Evolutionary conservation across 1,140 invertebrate genomes (phyloP), one percentile per base, ranked within the genome.

Genomic region (Panulirus ornatus): DNA sequence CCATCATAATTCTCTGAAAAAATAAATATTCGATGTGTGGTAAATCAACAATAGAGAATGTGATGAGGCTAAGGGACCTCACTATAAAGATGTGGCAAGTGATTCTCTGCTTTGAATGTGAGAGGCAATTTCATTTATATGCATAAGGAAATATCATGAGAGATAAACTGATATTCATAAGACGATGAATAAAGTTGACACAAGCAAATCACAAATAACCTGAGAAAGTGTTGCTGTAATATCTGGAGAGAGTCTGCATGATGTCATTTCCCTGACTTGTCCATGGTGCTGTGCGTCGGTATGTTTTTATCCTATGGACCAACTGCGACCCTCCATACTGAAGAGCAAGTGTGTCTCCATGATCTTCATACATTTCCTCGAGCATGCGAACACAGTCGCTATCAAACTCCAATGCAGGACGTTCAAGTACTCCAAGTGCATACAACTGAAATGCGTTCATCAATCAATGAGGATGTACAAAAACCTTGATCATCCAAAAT

Each of bases 281-380:
- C 97, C 98, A 99, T 0, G 98, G 97, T 2, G 98, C 97, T 8
- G 97, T 92, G 95, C 99, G 99, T 11, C 98, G 93, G 93, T 98
- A 98, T 0, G 96, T 97, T 94, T 97, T 97, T 89, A 98, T 98
- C 93, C 97, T 95, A 94, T 99, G 99, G 1, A 99, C 99, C 34
- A 99, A 94, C 94, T 99, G 99, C 0, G 98, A 99, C 0, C 99
- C 99, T 16, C 99, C 99, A 94, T 99, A 99, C 93, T 99, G 99
- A 70, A 99, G 94, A 3, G 99, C 99, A 90, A 99, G 94, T 0
- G 98, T 99, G 94, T 99, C 99, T 0, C 99, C 99, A 94, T 99
- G 99, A 94, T 99, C 98, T 94, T 99, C 99, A 93, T 99, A 99
- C 63, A 99, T 94, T 93, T 98, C 97, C 94, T 99, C 99, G 40